These are phyloP conservation scores for Etheostoma cragini DNA, from an alignment of 2,113 vertebrate genomes.

Conservation along the genomic window DNA sequence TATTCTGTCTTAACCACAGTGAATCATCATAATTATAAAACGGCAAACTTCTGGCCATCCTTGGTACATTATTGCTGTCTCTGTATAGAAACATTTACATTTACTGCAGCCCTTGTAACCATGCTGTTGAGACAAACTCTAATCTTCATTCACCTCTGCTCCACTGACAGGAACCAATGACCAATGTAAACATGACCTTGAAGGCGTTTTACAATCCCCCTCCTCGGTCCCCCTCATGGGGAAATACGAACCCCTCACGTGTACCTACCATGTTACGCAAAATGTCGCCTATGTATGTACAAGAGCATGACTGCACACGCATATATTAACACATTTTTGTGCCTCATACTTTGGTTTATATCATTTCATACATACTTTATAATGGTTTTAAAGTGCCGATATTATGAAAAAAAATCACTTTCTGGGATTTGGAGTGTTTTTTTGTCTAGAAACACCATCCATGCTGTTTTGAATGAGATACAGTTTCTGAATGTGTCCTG, in stretches of 20 bases:
- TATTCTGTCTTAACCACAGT: background rate
- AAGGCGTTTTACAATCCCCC: constrained; percentile 1
- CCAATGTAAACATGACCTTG: constrained; percentile 61
- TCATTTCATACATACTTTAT: background rate
- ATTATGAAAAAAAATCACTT: too few species aligned
- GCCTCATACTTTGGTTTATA: background rate
- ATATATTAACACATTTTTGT: background rate
- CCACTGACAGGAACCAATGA: constrained; percentile 26
- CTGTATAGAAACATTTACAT: background rate
- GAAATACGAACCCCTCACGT: constrained; percentile 47
- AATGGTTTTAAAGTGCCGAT: background rate
- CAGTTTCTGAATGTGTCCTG: too few species aligned
- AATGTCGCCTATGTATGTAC: background rate
- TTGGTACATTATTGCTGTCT: background rate
- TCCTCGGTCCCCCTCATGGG: background rate
- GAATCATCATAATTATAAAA: background rate
- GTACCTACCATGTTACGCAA: constrained; percentile 2
- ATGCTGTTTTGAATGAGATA: too few species aligned
- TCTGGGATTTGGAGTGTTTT: too few species aligned
- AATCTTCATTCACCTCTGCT: constrained; percentile 42
- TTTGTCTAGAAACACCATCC: too few species aligned
- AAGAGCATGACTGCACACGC: background rate
- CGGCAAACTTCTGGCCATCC: background rate
- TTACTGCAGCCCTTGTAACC: background rate
- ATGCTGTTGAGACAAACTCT: background rate